Base-by-base conservation (phyloP, 2,113 vertebrate genomes). In the Datnioides undecimradiatus region DNA sequence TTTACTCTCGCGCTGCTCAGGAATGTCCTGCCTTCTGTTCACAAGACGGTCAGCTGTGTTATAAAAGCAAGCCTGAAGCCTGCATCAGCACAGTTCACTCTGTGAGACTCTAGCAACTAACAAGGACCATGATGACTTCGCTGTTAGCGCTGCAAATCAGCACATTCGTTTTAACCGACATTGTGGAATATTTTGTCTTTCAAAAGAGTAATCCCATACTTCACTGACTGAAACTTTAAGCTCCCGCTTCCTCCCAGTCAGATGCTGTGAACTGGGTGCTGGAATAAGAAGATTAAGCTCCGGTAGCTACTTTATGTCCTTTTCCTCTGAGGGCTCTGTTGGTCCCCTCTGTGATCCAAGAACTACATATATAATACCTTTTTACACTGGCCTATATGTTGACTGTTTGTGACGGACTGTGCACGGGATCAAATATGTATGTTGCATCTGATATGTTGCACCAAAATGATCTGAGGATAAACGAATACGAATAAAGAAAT, bases 1-100 rank as follows among this genome's bases (percentile, higher is more conserved):
- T 36, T 76, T 66, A 38, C 29, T 25, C 49, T 63, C 10, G 10
- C 4, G 12, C 63, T 59, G 73, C 73, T 79, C 38, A 68, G 84
- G 43, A 85, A 88, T 87, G 89, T 29, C n/a, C 69, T 58, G 75
- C 63, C n/a, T 66, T 63, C 12, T 63, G 51, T 83, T 83, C 60
- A 82, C 51, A 57, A 38, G 57, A 43, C 4, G 57, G 55, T 79
- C 80, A 75, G 83, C 54, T 48, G 46, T 41, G 55, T 59, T 64
- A 55, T 33, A 78, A 73, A 79, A 45, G 38, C n/a, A 21, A 49
- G 40, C 27, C 40, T 25, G 31, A 52, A 33, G 62, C 31, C 59
- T 58, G 68, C 6, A 63, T 75, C 77, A 82, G 84, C 70, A 46
- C 14, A 63, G 45, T 46, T 19, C 43, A n/a, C 17, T 33, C 57